phyloP scores from a whole-genome alignment of 2,113 vertebrate species.

The Rhodinocichla rosea region DNA sequence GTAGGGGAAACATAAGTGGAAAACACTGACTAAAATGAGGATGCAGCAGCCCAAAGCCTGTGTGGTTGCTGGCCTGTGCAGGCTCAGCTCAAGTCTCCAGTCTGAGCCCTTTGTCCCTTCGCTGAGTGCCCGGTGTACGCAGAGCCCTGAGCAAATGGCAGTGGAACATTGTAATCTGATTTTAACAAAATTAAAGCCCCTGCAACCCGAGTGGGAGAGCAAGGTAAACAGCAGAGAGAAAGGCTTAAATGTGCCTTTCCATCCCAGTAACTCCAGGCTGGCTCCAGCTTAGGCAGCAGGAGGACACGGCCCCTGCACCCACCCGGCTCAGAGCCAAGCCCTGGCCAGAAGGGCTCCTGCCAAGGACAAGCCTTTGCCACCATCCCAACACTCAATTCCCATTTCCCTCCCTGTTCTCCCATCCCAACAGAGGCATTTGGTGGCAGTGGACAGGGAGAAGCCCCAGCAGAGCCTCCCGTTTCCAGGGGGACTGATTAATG shows the following conservation, averaged over 20 bases:
- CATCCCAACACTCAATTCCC: not conserved
- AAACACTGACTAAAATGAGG: not conserved
- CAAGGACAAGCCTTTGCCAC: not conserved
- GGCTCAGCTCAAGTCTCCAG: not conserved
- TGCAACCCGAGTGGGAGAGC: not conserved
- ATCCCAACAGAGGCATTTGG: rapidly evolving
- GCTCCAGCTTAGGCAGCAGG: not conserved
- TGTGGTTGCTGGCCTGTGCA: not conserved
- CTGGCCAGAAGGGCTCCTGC: rapidly evolving
- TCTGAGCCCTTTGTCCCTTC: not conserved
- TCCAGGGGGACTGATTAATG: not conserved
- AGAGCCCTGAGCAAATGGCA: not conserved
- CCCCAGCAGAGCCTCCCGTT: not conserved
- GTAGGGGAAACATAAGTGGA: not conserved
- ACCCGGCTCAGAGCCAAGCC: rapidly evolving
- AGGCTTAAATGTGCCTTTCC: not conserved
- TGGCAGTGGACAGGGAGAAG: rapidly evolving
- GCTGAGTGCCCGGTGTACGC: not conserved
- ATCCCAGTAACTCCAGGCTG: not conserved
- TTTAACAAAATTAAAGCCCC: not conserved
- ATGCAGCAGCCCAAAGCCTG: not conserved
- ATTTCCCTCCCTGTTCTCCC: not conserved
- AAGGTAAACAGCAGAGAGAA: not conserved
- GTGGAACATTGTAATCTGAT: not conserved
- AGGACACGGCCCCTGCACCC: not conserved